phyloP scores from a whole-genome alignment of 2,113 vertebrate species.

The Sapayoa aenigma region DNA sequence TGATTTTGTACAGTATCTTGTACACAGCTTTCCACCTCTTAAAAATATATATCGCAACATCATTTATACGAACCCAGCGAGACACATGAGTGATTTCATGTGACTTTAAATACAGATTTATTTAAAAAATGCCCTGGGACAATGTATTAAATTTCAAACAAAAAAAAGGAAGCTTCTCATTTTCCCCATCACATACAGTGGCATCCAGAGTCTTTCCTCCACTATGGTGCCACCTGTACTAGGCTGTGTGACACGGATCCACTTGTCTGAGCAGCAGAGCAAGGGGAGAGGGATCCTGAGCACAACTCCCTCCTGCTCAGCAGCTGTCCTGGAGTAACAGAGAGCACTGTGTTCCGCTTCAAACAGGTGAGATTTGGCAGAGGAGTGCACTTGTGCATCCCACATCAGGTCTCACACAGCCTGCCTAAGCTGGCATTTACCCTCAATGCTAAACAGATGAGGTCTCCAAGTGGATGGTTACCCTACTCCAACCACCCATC shows the following conservation, averaged over 20 bases:
- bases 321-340: rapidly evolving
- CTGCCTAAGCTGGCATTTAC: not conserved
- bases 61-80: not conserved
- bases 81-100: not conserved
- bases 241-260: not conserved
- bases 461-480: not conserved
- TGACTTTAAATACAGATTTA: not conserved
- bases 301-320: not conserved
- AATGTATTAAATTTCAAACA: not conserved
- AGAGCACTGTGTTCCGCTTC: not conserved
- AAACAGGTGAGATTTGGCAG: not conserved
- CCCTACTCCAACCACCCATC: not conserved
- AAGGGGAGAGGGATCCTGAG: not conserved
- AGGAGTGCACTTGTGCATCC: not conserved
- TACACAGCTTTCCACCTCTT: not conserved
- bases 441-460: not conserved
- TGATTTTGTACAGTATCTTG: not conserved
- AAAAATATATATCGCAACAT: not conserved
- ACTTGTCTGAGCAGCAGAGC: not conserved
- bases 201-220: not conserved
- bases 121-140: not conserved
- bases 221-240: not conserved
- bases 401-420: not conserved
- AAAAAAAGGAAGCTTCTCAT: not conserved
- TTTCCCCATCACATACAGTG: not conserved